Percentiles rank a stretch among this genome's conserved stretches.
Conservation (phyloP, 2,797 vertebrate genomes). For the Trematomus bernacchii region DNA sequence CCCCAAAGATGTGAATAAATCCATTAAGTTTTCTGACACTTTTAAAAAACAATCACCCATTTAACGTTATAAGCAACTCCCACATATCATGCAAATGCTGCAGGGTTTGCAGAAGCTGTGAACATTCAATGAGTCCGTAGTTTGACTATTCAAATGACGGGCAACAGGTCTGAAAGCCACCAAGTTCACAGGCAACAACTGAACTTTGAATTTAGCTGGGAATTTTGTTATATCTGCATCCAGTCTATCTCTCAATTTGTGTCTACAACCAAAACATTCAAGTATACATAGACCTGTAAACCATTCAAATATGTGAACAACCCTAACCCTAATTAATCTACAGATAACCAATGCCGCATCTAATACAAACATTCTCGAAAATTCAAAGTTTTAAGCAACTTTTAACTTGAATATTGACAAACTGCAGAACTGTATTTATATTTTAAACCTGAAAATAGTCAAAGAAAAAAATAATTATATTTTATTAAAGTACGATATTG, state of each 20-base stretch:
- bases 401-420: background rate
- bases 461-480: too few species aligned
- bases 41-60: background rate
- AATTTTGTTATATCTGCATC: background rate
- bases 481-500: too few species aligned
- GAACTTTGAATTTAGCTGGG: too few species aligned
- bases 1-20: background rate
- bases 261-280: background rate
- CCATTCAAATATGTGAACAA: background rate
- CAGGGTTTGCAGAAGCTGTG: background rate
- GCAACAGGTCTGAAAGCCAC: background rate
- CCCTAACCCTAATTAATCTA: too few species aligned
- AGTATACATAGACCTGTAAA: background rate
- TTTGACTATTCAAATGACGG: background rate
- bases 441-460: too few species aligned
- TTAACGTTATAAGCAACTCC: background rate
- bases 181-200: background rate
- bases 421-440: background rate
- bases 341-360: too few species aligned
- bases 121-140: background rate
- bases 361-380: too few species aligned
- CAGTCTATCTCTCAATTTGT: background rate
- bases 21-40: background rate
- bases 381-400: background rate
- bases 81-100: background rate